Evolutionary conservation across 2,888 invertebrate species (phyloP).

Genomic region (Drosophila emarginata): DNA sequence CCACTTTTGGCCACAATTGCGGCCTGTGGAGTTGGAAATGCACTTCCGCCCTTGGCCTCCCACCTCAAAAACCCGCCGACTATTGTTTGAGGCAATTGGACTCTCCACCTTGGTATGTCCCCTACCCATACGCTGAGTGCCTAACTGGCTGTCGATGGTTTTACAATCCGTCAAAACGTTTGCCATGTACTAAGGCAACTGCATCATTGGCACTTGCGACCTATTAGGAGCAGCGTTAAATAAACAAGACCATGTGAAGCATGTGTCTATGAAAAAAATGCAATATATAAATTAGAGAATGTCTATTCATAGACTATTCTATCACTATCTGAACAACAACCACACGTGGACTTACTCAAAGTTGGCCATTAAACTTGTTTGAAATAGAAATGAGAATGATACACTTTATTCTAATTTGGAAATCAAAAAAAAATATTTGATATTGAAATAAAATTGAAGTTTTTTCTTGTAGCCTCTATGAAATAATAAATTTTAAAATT

Average conservation of each 20-base stretch:
- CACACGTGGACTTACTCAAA: neutral
- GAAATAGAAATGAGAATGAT: neutral
- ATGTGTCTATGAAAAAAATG: slow-evolving; percentile 19
- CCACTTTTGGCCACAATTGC: slow-evolving; percentile 71
- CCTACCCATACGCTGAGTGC: slow-evolving; percentile 48
- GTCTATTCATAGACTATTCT: neutral
- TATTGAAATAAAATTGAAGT: no score
- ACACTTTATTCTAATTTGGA: neutral
- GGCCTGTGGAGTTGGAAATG: slow-evolving; percentile 37
- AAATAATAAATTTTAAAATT: no score
- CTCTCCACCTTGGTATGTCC: neutral
- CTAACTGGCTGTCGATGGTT: slow-evolving; percentile 72
- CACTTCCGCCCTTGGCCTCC: neutral
- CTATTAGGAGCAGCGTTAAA: slow-evolving; percentile 38
- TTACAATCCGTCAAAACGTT: slow-evolving; percentile 76
- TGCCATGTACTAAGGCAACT: slow-evolving; percentile 36
- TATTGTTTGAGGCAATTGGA: slow-evolving; percentile 59
- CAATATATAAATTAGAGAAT: slow-evolving; percentile 11
- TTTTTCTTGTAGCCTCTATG: no score
- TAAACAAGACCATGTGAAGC: slow-evolving; percentile 30
- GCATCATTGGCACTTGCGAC: slow-evolving; percentile 40
- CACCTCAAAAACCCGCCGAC: slow-evolving; percentile 5
- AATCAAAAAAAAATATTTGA: no score
- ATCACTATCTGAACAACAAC: neutral
- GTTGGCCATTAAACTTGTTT: neutral